A percentile compares a stretch with the other conserved stretches of the same genome.
Conservation (phyloP, 1,140 invertebrate species). For the Aplysia californica region DNA sequence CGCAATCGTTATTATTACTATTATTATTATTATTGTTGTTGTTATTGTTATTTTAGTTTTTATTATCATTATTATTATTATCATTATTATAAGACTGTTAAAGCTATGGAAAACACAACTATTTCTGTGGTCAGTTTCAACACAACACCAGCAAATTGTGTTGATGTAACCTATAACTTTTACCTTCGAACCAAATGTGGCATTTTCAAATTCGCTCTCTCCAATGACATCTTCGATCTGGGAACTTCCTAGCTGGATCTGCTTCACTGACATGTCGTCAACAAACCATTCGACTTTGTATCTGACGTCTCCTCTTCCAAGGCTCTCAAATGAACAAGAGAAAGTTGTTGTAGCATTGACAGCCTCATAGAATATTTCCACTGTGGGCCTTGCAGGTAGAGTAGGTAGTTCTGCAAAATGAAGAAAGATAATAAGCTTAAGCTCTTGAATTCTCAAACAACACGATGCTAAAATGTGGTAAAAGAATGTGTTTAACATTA, state of each 20-base stretch:
- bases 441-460: no score
- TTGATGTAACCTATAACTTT: background rate
- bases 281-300: slow-evolving; percentile 27
- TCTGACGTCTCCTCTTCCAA: slow-evolving; percentile 32
- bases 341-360: slow-evolving; percentile 28
- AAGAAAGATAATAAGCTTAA: background rate
- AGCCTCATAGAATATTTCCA: slow-evolving; percentile 28
- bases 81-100: no score
- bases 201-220: slow-evolving; percentile 9
- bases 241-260: background rate
- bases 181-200: slow-evolving; percentile 31
- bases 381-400: slow-evolving; percentile 28
- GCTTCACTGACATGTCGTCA: background rate
- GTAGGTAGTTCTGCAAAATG: slow-evolving; percentile 37
- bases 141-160: background rate
- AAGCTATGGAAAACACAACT: no score
- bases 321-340: slow-evolving; percentile 34
- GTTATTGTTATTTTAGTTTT: no score
- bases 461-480: no score
- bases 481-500: no score
- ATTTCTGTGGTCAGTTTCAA: background rate
- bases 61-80: no score
- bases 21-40: no score
- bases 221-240: background rate
- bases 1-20: no score